Evolutionary conservation across 2,888 invertebrate species (phyloP).

Genomic region (Dromius quadrimaculatus): DNA sequence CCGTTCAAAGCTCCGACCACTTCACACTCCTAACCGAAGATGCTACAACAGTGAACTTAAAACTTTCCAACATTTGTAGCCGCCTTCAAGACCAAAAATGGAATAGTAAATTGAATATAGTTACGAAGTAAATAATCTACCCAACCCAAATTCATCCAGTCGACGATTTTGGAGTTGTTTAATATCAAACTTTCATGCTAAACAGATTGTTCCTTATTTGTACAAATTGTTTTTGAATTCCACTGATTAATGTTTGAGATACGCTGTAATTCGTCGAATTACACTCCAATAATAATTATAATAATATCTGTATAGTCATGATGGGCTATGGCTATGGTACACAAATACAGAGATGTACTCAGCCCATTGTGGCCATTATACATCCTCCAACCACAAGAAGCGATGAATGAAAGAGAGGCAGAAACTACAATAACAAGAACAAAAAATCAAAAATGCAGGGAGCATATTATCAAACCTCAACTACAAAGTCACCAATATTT

Average conservation of each 20-base stretch:
- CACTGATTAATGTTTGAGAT: not conserved
- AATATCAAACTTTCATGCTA: too few relatives aligned
- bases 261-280: slow-evolving; percentile 23
- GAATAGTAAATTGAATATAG: too few relatives aligned
- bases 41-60: not conserved
- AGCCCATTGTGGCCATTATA: slow-evolving; percentile 38
- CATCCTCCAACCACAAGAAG: slow-evolving; percentile 27
- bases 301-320: slow-evolving; percentile 38
- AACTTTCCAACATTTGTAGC: not conserved
- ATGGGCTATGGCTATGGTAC: slow-evolving; percentile 3
- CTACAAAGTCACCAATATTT: too few relatives aligned
- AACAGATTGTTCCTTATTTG: too few relatives aligned
- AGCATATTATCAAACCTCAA: too few relatives aligned
- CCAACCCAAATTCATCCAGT: not conserved
- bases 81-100: not conserved
- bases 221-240: not conserved
- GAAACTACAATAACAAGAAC: not conserved
- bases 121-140: not conserved
- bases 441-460: not conserved
- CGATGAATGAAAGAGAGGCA: slow-evolving; percentile 14
- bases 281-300: slow-evolving; percentile 25
- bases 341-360: slow-evolving; percentile 38
- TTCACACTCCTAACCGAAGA: not conserved
- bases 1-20: slow-evolving; percentile 41
- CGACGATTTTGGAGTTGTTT: not conserved